Conservation (phyloP, 2,797 vertebrate species). For the Triplophysa yarkandensis region DNA sequence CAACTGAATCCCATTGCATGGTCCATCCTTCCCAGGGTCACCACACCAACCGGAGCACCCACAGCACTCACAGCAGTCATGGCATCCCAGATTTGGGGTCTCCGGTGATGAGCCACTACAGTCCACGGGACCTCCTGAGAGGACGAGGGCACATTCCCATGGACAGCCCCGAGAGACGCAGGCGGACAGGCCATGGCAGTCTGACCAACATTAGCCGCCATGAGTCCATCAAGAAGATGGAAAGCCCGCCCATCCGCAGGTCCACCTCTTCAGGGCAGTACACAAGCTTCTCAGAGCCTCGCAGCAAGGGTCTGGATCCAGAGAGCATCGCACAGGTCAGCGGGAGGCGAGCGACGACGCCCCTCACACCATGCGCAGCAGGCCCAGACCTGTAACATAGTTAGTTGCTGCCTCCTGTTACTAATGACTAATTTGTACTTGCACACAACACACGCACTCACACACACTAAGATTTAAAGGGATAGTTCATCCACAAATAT, state of each 20-base stretch:
- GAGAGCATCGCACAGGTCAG: conserved; percentile 99
- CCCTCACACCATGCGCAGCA: conserved; percentile 76
- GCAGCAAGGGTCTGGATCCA: conserved; percentile 90
- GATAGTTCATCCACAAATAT: too few species aligned
- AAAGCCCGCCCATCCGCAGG: conserved; percentile 94
- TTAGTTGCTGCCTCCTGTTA: conserved; percentile 72
- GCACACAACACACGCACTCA: conserved; percentile 21
- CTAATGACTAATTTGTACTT: conserved; percentile 57
- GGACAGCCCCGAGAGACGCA: conserved; percentile 90
- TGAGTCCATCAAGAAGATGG: conserved; percentile 92
- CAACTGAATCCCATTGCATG: conserved; percentile 86
- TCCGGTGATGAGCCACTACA: conserved; percentile 84
- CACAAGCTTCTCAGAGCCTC: conserved; percentile 85
- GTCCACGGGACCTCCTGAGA: conserved; percentile 86
- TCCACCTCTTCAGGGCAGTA: conserved; percentile 97
- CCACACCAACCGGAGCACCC: conserved; percentile 55
- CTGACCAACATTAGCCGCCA: conserved; percentile 94
- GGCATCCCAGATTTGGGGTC: conserved; percentile 83
- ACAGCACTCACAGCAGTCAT: conserved; percentile 55
- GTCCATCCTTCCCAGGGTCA: conserved; percentile 81
- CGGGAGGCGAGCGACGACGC: conserved; percentile 74
- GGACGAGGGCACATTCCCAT: conserved; percentile 78
- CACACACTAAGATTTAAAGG: neutral
- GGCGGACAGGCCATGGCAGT: conserved; percentile 87
- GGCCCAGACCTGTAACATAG: conserved; percentile 76